Percentiles rank a stretch among this genome's conserved stretches.
Conservation (phyloP, 2,888 invertebrate species). For the Drosophila mimica region DNA sequence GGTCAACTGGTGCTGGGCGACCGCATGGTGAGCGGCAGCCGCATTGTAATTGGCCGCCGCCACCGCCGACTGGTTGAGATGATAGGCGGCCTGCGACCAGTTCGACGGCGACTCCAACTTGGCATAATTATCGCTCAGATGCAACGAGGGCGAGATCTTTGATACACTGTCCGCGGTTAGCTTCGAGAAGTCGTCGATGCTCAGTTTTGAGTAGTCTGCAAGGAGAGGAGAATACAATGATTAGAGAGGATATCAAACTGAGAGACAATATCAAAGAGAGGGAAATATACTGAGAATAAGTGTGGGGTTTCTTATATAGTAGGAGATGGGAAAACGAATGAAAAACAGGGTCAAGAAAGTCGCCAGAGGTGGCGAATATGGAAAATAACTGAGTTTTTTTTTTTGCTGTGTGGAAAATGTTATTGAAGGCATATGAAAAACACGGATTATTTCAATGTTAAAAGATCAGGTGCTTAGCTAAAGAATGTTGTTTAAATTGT, state of each 20-base stretch:
- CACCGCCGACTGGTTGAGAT: conserved; percentile 83
- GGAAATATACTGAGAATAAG: not conserved
- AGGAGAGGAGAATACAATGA: not conserved
- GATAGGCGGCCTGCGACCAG: conserved; percentile 84
- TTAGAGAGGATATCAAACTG: not conserved
- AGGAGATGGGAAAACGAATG: not conserved
- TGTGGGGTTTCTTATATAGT: not conserved
- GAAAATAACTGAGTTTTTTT: too few relatives aligned
- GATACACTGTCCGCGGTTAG: conserved; percentile 84
- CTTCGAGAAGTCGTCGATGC: conserved; percentile 86
- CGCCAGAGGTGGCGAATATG: not conserved
- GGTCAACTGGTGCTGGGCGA: conserved; percentile 77
- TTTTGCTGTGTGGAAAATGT: too few relatives aligned
- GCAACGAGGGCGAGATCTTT: conserved; percentile 84
- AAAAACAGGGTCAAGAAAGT: not conserved
- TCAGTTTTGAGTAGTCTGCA: conserved; percentile 86
- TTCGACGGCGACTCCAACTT: conserved; percentile 83
- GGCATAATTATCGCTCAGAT: conserved; percentile 83
- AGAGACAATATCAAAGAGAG: too few relatives aligned
- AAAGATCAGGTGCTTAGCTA: too few relatives aligned
- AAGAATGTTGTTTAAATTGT: too few relatives aligned
- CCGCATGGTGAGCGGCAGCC: conserved; percentile 79
- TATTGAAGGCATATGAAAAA: too few relatives aligned
- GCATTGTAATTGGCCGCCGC: conserved; percentile 83
- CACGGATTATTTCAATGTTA: too few relatives aligned